phyloP scores from a whole-genome alignment of 2,113 vertebrate species.

The Glaucomys volans region DNA sequence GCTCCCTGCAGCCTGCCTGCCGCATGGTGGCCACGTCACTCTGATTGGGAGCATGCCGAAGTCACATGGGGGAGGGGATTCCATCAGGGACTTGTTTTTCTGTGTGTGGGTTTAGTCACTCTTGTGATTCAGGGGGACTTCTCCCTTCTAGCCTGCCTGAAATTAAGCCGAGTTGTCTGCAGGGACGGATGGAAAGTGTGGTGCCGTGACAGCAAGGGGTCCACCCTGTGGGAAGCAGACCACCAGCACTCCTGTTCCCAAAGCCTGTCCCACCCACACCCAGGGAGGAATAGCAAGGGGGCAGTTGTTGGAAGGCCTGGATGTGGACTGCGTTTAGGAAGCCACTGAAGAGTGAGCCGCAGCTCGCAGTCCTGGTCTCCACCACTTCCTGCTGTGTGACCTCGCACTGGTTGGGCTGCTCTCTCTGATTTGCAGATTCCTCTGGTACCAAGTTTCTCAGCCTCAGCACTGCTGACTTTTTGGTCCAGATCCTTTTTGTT shows the following conservation, averaged over 20 bases:
- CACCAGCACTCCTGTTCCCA: too few species aligned
- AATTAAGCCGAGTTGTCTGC: neutral
- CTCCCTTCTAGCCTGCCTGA: neutral
- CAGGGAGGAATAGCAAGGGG: neutral
- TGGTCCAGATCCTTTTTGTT: neutral
- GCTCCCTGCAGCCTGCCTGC: neutral
- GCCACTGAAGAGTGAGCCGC: neutral
- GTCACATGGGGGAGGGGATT: neutral
- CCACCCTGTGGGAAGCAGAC: neutral
- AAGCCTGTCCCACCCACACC: neutral
- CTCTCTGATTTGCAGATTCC: neutral
- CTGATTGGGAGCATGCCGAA: neutral
- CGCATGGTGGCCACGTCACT: neutral
- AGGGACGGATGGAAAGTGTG: neutral
- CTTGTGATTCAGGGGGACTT: slow-evolving; percentile 14
- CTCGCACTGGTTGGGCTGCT: neutral
- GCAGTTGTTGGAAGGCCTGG: neutral
- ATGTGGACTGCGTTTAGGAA: neutral
- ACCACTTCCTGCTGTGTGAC: neutral
- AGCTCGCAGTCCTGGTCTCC: neutral
- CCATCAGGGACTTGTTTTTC: slow-evolving; percentile 48
- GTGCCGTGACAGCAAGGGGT: neutral
- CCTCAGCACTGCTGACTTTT: neutral
- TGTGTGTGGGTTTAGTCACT: slow-evolving; percentile 12
- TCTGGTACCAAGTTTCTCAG: neutral